Percentiles rank a stretch among this genome's conserved stretches.
Conservation (phyloP, 2,888 invertebrate species). For the Acrobasis repandana region DNA sequence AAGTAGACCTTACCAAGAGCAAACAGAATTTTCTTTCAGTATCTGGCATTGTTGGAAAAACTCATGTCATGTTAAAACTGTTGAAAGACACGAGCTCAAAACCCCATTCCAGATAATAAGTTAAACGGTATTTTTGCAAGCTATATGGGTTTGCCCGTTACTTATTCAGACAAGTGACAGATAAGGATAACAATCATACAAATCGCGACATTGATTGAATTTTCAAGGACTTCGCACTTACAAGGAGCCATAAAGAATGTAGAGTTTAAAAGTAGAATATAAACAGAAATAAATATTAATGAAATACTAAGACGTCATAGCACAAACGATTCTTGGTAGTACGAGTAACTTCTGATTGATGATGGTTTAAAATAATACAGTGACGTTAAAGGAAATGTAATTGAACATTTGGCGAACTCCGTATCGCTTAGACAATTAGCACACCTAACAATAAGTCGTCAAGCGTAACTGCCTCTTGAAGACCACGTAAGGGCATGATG, state of each 20-base stretch:
- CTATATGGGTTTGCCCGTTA: conserved; percentile 69
- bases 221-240: conserved; percentile 47
- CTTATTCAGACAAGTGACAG: conserved; percentile 61
- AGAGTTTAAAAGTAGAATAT: background rate
- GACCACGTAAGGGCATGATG: conserved; percentile 61
- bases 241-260: background rate
- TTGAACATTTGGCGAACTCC: conserved; percentile 55
- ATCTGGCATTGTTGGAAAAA: conserved; percentile 25
- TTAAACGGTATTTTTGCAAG: conserved; percentile 67
- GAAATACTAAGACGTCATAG: background rate
- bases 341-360: conserved; percentile 20
- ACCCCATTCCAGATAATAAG: conserved; percentile 68
- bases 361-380: conserved; percentile 24
- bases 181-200: conserved; percentile 69
- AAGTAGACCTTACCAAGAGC: background rate
- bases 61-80: conserved; percentile 23
- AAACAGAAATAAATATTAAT: background rate
- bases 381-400: conserved; percentile 36
- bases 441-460: conserved; percentile 74
- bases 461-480: conserved; percentile 69
- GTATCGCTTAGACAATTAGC: conserved; percentile 59
- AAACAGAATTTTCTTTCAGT: background rate
- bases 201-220: conserved; percentile 62
- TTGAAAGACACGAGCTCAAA: conserved; percentile 51
- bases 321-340: background rate